These are phyloP conservation scores for Eristalis arbustorum DNA, from an alignment of 2,888 invertebrate species.

Conservation along the genomic window DNA sequence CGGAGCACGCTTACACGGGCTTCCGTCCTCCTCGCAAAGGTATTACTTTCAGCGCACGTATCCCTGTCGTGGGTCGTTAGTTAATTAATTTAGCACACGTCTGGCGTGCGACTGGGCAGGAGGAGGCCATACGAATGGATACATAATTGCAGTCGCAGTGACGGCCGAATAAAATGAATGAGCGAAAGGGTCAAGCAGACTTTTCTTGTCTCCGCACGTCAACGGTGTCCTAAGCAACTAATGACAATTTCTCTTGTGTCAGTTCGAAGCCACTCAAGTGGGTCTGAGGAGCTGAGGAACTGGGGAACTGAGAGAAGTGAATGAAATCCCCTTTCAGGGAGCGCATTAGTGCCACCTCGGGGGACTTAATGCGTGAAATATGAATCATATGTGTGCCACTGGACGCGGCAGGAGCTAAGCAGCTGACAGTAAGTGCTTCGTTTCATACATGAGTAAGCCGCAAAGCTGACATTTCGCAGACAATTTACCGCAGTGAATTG, in stretches of 20 bases:
- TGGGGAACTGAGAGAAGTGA: conserved; percentile 2
- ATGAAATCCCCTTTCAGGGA: conserved; percentile 57
- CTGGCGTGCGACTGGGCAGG: neutral
- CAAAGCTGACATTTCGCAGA: conserved; percentile 60
- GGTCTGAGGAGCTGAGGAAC: conserved; percentile 12
- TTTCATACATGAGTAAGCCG: conserved; percentile 67
- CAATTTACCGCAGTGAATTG: conserved; percentile 54
- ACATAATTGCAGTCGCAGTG: conserved; percentile 25
- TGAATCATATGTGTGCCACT: conserved; percentile 40
- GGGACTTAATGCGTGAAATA: conserved; percentile 66
- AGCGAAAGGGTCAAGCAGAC: conserved; percentile 43
- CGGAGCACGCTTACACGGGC: conserved; percentile 31
- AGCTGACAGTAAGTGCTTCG: conserved; percentile 59
- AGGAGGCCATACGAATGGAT: conserved; percentile 37
- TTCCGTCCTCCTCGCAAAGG: conserved; percentile 1
- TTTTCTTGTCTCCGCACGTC: conserved; percentile 42
- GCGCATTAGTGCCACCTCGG: conserved; percentile 66
- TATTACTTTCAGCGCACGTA: conserved; percentile 2
- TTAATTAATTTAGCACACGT: neutral
- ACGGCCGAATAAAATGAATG: neutral
- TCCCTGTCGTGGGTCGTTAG: too few relatives aligned
- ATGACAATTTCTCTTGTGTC: conserved; percentile 46
- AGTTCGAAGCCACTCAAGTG: conserved; percentile 63
- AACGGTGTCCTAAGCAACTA: conserved; percentile 21
- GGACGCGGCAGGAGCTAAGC: neutral